Base-by-base conservation (phyloP, 2,888 invertebrate genomes). In the Caenorhabditis japonica region DNA sequence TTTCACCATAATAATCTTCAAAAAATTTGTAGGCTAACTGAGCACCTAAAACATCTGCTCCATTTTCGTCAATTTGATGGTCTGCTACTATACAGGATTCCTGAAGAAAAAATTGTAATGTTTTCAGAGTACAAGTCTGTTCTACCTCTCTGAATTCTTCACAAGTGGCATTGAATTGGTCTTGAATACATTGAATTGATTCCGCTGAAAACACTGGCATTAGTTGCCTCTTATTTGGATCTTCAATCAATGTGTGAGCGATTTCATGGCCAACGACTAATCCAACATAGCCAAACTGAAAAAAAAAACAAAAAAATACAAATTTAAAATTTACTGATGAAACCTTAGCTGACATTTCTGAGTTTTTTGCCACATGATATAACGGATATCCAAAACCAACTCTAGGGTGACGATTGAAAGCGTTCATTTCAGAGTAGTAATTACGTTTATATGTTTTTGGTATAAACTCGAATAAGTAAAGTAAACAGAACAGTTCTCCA, bases 1-100 rank as follows among this genome's bases (percentile, higher is more conserved):
- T n/a, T 15, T 27, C 5, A 21, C 34, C 46, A 15, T 46, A 46
- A 12, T 58, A 10, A 1, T 33, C 21, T 46, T 23, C 15, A 12
- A 58, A 25, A 1, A 34, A 13, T 33, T 34, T 33, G 19, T 58
- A 58, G 4, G 56, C 30, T 5, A 58, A n/a, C 23, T 46, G 56
- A 10, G 43, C 3, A 7, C 56, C 56, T 2, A 58, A 3, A 46
- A 58, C 46, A 25, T 58, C 56, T 12, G 56, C 44, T 58, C 56
- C 56, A 10, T 58, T 43, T 1, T 58, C 56, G 8, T 58, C 56
- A 15, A 58, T 15, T 13, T 44, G 44, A 0, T 10, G 4, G 5
- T 2, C 15, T 3, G 1, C 15, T 3, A 19, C n/a, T 13, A 10
- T 25, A 38, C 56, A 58, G 1, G 27, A 25, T 13, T 13, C n/a